These are phyloP conservation scores for Oncorhynchus kisutch DNA, from an alignment of 2,113 vertebrate species.

Conservation along the genomic window DNA sequence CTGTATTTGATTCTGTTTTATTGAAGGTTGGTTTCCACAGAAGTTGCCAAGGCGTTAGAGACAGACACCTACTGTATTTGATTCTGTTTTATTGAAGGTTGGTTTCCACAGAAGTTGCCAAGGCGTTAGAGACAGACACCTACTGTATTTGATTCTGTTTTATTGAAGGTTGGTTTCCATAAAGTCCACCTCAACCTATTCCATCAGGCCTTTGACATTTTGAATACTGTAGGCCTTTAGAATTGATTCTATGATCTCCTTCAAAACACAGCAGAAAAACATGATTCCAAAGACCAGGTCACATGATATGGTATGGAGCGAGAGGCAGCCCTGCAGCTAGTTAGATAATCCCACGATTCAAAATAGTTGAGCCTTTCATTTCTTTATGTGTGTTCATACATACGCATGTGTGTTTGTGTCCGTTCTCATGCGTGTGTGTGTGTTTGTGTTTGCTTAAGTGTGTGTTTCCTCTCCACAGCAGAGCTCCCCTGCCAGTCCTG, in stretches of 20 bases:
- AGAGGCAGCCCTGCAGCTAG: neutral
- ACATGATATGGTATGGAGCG: neutral
- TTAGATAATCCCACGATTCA: neutral
- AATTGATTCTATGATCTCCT: neutral
- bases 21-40: too few species aligned
- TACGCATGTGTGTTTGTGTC: constrained; percentile 4
- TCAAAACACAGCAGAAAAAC: neutral
- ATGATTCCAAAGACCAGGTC: neutral
- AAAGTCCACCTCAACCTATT: neutral
- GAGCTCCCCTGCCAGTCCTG: neutral
- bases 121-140: too few species aligned
- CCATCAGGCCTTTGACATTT: neutral
- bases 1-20: neutral
- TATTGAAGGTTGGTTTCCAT: too few species aligned
- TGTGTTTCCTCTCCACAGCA: neutral
- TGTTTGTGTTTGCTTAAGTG: neutral
- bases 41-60: neutral
- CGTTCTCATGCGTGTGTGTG: neutral
- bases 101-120: neutral
- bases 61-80: neutral
- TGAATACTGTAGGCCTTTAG: neutral
- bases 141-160: neutral
- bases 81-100: neutral
- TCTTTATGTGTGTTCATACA: neutral
- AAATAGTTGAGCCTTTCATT: neutral